Conservation (phyloP, 2,888 invertebrate species). For the Catocala nupta region DNA sequence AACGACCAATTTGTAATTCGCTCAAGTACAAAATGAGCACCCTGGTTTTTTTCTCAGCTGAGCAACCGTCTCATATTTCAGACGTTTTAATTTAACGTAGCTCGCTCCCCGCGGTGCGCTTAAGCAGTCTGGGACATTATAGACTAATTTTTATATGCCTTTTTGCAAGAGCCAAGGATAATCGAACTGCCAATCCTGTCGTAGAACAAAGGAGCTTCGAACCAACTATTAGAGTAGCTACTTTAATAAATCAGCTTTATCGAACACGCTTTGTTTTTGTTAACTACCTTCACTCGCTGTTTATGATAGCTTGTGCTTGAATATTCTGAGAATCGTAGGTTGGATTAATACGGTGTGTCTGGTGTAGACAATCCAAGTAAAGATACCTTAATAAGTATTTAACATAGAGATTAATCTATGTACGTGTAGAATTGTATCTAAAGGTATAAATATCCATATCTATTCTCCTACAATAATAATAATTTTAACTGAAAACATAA, state of each 20-base stretch:
- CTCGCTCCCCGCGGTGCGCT: constrained; percentile 76
- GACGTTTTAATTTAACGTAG: constrained; percentile 75
- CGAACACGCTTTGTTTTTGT: constrained; percentile 35
- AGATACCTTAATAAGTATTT: no score
- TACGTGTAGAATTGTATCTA: no score
- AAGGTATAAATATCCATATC: no score
- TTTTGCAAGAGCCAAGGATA: constrained; percentile 79
- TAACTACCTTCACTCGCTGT: constrained; percentile 17
- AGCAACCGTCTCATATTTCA: constrained; percentile 70
- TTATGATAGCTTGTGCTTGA: constrained; percentile 7
- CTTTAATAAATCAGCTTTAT: constrained; percentile 67
- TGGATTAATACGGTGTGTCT: neutral
- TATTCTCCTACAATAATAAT: no score
- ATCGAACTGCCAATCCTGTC: constrained; percentile 85
- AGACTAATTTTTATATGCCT: constrained; percentile 82
- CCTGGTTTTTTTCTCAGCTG: constrained; percentile 68
- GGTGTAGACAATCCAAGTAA: no score
- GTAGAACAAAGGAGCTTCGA: constrained; percentile 71
- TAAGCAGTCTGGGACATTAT: constrained; percentile 81
- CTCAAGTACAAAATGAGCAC: constrained; percentile 30
- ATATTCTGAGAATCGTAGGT: neutral
- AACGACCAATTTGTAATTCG: constrained; percentile 31
- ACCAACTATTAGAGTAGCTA: constrained; percentile 67
- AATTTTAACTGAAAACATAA: no score
- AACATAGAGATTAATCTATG: no score